These are phyloP conservation scores for Streblospio benedicti DNA, from an alignment of 1,140 invertebrate genomes.

Conservation along the genomic window DNA sequence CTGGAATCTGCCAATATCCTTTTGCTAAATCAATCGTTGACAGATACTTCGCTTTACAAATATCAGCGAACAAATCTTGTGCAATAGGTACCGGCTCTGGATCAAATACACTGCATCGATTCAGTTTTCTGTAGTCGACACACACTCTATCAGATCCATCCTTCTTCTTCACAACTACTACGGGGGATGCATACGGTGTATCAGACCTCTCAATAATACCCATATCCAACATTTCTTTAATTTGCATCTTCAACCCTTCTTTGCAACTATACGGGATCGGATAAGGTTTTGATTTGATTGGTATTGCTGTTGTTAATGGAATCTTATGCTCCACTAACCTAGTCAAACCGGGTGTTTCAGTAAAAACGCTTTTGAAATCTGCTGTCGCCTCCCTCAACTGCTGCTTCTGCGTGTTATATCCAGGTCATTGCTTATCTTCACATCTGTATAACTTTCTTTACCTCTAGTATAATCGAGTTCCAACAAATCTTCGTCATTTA, in stretches of 20 bases:
- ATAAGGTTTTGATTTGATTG: slow-evolving; percentile 1
- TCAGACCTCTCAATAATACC: slow-evolving; percentile 17
- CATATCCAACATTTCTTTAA: slow-evolving; percentile 12
- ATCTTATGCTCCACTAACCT: neutral
- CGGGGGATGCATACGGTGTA: slow-evolving; percentile 14
- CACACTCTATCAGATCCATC: slow-evolving; percentile 11
- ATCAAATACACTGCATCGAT: neutral
- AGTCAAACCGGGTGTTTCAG: slow-evolving; percentile 2
- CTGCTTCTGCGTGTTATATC: neutral
- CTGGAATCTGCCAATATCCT: slow-evolving; percentile 10
- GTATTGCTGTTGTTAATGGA: neutral
- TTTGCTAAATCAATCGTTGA: slow-evolving; percentile 1
- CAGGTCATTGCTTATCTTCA: neutral
- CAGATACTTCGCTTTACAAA: neutral
- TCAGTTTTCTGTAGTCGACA: slow-evolving; percentile 14
- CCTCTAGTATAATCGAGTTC: too few relatives aligned
- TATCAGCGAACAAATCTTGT: too few relatives aligned
- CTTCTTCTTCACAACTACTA: slow-evolving; percentile 15
- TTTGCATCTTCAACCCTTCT: neutral
- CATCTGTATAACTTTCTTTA: too few relatives aligned
- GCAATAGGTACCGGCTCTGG: too few relatives aligned
- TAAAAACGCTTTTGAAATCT: slow-evolving; percentile 4
- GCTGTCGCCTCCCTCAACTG: neutral
- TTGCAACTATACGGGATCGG: too few relatives aligned
- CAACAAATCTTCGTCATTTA: too few relatives aligned